These are phyloP conservation scores for Xanthorhoe designata DNA, from an alignment of 2,888 invertebrate genomes.

Conservation along the genomic window DNA sequence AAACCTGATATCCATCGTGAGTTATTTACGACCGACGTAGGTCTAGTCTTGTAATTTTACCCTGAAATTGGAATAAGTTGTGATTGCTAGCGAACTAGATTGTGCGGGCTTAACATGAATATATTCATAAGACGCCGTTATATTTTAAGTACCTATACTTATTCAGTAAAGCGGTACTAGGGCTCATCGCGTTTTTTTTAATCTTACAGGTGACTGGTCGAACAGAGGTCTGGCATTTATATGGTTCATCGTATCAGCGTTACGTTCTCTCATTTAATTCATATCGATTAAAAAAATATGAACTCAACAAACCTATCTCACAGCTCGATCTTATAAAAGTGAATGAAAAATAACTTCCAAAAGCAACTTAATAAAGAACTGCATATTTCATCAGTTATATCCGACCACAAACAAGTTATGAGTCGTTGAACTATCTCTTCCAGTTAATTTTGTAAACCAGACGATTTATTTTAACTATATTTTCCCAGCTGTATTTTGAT, in stretches of 20 bases:
- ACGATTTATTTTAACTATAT: slow-evolving; percentile 30
- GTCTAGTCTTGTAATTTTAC: neutral
- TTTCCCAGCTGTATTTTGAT: neutral
- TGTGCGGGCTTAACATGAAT: neutral
- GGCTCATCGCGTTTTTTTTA: no score
- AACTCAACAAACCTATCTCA: neutral
- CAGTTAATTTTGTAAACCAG: slow-evolving; percentile 28
- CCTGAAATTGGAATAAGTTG: neutral
- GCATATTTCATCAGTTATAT: slow-evolving; percentile 25
- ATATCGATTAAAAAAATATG: neutral
- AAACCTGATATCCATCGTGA: neutral
- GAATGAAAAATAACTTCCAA: slow-evolving; percentile 13
- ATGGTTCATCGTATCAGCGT: no score
- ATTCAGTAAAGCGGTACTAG: no score
- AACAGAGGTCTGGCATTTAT: no score
- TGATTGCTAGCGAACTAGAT: neutral
- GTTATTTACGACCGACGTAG: neutral
- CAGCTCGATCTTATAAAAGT: neutral
- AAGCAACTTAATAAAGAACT: slow-evolving; percentile 6
- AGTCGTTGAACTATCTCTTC: slow-evolving; percentile 27
- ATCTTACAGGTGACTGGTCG: no score
- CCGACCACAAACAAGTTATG: slow-evolving; percentile 28
- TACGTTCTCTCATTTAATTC: no score
- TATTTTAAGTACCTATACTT: neutral
- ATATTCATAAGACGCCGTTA: neutral